These are phyloP conservation scores for Chironomus tentans DNA, from an alignment of 2,888 invertebrate genomes.

Conservation along the genomic window DNA sequence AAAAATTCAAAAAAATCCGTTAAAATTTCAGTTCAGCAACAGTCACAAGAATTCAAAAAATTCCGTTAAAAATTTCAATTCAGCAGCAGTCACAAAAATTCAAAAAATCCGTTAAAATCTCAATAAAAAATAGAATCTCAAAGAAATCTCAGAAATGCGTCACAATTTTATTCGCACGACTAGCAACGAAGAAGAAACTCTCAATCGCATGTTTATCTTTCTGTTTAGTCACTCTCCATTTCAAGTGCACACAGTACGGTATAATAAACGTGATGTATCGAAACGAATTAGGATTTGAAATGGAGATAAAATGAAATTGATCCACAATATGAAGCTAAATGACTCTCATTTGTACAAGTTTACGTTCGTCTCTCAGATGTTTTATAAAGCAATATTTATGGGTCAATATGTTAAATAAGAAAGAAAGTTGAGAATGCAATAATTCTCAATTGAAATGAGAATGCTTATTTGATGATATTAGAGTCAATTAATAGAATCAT, in stretches of 20 bases:
- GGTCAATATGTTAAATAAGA: not conserved
- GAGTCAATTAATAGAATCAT: not conserved
- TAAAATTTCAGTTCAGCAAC: too few relatives aligned
- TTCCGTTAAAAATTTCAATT: too few relatives aligned
- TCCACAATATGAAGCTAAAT: constrained; percentile 2
- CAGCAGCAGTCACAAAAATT: too few relatives aligned
- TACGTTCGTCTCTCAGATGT: not conserved
- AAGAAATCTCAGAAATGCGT: too few relatives aligned
- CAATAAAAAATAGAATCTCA: too few relatives aligned
- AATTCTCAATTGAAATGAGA: not conserved
- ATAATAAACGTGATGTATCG: constrained; percentile 20
- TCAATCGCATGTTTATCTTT: too few relatives aligned
- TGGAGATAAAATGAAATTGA: constrained; percentile 5
- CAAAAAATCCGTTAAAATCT: too few relatives aligned
- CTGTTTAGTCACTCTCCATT: too few relatives aligned
- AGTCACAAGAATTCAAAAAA: too few relatives aligned
- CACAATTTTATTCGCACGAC: too few relatives aligned
- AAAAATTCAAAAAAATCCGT: too few relatives aligned
- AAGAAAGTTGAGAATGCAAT: not conserved
- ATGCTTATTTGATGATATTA: not conserved
- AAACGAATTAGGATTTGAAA: constrained; percentile 12
- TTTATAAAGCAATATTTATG: not conserved
- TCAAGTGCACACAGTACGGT: not conserved
- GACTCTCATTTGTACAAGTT: not conserved
- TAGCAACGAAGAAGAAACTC: too few relatives aligned